A percentile compares a stretch with the other conserved stretches of the same genome.
Conservation (phyloP, 1,140 invertebrate species). For the Trichoplusia ni region DNA sequence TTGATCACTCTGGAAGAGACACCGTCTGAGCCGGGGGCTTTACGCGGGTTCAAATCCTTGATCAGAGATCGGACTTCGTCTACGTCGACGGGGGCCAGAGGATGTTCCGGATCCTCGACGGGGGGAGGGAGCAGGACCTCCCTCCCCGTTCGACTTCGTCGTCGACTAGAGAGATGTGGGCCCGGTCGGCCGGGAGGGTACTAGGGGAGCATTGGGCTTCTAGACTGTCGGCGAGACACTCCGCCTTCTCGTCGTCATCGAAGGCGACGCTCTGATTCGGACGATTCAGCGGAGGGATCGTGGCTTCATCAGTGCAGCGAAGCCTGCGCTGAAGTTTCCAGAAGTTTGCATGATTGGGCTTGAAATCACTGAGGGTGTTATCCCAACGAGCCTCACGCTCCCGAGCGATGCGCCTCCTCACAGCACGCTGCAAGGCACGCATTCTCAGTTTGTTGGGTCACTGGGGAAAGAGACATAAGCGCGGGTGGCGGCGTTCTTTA, state of each 20-base stretch:
- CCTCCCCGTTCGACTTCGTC: neutral
- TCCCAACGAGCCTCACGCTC: neutral
- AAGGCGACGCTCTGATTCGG: slow-evolving; percentile 12
- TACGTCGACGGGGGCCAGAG: neutral
- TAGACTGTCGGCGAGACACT: slow-evolving; percentile 36
- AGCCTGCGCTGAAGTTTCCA: neutral
- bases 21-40: too few relatives aligned
- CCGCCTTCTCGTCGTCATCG: slow-evolving; percentile 36
- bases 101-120: neutral
- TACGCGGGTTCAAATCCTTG: too few relatives aligned
- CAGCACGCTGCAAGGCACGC: too few relatives aligned
- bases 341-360: neutral
- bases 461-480: neutral
- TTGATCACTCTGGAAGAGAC: too few relatives aligned
- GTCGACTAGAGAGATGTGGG: neutral
- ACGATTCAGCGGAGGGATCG: neutral
- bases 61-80: too few relatives aligned
- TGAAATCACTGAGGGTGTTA: neutral
- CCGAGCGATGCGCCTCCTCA: too few relatives aligned
- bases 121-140: neutral
- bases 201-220: slow-evolving; percentile 19
- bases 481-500: neutral
- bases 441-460: neutral
- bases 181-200: neutral
- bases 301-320: neutral